These are phyloP conservation scores for Drosophila sechellia DNA, from an alignment of 1,140 invertebrate species.

Conservation along the genomic window DNA sequence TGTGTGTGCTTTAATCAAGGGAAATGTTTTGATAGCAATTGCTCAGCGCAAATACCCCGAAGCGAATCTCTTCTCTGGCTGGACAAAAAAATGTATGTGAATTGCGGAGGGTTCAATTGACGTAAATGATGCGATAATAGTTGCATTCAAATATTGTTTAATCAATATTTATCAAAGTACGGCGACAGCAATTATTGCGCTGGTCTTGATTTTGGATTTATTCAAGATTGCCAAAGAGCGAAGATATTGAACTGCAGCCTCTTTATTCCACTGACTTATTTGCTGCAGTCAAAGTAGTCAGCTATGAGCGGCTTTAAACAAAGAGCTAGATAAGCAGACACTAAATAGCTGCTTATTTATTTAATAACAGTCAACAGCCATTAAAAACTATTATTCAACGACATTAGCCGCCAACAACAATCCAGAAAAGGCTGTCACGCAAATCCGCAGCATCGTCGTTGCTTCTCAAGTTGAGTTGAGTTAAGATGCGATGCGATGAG, in stretches of 20 bases:
- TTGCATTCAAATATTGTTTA: background rate
- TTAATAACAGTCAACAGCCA: constrained; percentile 72
- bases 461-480: constrained; percentile 18
- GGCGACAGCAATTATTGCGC: background rate
- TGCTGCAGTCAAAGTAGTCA: constrained; percentile 13
- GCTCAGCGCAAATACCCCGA: background rate
- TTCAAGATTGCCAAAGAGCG: too few relatives aligned
- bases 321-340: constrained; percentile 31
- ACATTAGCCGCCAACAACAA: constrained; percentile 45
- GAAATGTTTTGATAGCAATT: constrained; percentile 18
- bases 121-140: background rate
- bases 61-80: background rate
- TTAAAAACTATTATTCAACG: constrained; percentile 72
- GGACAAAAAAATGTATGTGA: background rate
- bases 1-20: constrained; percentile 12
- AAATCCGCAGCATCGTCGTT: constrained; percentile 39
- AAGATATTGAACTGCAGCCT: constrained; percentile 10
- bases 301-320: constrained; percentile 38
- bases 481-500: constrained; percentile 27
- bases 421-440: constrained; percentile 52
- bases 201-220: background rate
- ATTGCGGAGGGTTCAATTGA: background rate
- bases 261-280: constrained; percentile 10
- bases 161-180: background rate
- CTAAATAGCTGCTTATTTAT: constrained; percentile 73